These are phyloP conservation scores for Riptortus pedestris DNA, from an alignment of 1,140 invertebrate species.

Conservation along the genomic window DNA sequence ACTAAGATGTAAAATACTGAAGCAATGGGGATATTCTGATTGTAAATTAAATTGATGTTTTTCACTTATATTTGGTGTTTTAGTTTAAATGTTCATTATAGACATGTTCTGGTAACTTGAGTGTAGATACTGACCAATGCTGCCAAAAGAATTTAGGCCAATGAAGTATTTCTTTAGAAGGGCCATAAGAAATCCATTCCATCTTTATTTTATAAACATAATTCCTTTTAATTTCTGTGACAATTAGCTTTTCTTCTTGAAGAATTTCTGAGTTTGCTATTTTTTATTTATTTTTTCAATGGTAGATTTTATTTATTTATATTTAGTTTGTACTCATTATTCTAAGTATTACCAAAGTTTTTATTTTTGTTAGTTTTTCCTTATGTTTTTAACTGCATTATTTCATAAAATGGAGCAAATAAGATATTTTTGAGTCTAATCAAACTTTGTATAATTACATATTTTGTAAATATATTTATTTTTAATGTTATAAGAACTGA, in stretches of 20 bases:
- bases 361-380: not conserved
- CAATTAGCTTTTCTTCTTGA: no score
- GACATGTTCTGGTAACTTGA: not conserved
- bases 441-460: slow-evolving; percentile 17
- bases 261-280: no score
- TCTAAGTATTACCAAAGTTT: slow-evolving; percentile 5
- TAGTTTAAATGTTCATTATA: not conserved
- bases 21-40: no score
- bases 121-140: not conserved
- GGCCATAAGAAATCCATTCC: no score
- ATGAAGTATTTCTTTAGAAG: no score
- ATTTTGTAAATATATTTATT: slow-evolving; percentile 24
- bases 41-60: not conserved
- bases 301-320: no score
- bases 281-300: no score
- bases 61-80: slow-evolving; percentile 1
- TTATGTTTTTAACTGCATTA: not conserved
- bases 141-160: no score
- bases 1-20: not conserved
- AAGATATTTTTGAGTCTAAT: slow-evolving; percentile 18
- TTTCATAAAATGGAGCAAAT: not conserved
- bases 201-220: no score
- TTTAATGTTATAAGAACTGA: slow-evolving; percentile 22
- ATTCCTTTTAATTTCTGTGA: no score
- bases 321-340: no score